Percentiles rank a stretch among this genome's conserved stretches.
phyloP scores from a whole-genome alignment of 2,888 invertebrate genomes.

The Mythimna loreyi region DNA sequence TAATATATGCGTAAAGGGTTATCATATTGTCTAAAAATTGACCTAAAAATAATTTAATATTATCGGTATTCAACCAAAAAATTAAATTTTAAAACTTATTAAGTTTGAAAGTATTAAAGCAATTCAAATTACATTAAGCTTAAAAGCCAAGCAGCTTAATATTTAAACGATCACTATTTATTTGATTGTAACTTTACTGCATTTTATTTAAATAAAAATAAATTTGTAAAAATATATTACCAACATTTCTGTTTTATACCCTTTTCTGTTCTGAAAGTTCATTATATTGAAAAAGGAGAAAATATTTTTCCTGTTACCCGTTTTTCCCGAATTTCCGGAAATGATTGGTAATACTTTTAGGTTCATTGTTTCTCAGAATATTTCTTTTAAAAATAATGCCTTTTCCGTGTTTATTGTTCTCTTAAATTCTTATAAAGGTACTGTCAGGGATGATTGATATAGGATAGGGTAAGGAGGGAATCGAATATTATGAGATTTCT shows the following conservation, averaged over 20 bases:
- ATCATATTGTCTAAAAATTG: background rate
- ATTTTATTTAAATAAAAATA: background rate
- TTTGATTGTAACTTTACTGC: background rate
- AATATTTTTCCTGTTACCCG: background rate
- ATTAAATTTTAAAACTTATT: background rate
- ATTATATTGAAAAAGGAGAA: background rate
- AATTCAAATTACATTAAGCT: background rate
- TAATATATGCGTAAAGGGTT: too few relatives aligned
- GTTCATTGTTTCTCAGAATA: conserved; percentile 5
- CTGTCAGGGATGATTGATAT: conserved; percentile 34
- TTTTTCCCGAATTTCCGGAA: conserved; percentile 18
- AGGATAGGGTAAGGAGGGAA: background rate
- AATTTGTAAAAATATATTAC: background rate
- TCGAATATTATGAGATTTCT: background rate
- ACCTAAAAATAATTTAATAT: background rate
- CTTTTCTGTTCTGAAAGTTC: background rate
- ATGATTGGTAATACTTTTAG: conserved; percentile 24
- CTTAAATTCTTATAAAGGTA: conserved; percentile 19
- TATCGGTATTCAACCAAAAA: background rate
- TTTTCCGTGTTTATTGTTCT: conserved; percentile 34
- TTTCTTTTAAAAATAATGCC: conserved; percentile 38
- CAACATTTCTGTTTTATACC: background rate
- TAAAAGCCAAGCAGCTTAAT: conserved; percentile 1
- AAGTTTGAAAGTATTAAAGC: background rate
- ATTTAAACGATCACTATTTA: background rate